These are phyloP conservation scores for Eleginops maclovinus DNA, from an alignment of 2,113 vertebrate genomes.

Conservation along the genomic window DNA sequence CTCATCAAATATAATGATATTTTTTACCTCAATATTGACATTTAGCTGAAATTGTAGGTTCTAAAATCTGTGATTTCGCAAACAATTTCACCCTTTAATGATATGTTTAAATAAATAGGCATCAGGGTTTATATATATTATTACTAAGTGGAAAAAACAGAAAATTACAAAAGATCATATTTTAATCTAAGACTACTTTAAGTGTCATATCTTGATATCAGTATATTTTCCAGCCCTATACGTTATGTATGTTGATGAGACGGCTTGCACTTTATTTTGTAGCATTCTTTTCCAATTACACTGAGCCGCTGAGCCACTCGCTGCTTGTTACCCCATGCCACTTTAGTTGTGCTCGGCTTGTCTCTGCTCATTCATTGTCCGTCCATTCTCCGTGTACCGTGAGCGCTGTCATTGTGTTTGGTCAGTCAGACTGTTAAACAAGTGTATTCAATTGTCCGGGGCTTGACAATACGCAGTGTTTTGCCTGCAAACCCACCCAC, in stretches of 20 bases:
- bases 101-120: no score
- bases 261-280: background rate
- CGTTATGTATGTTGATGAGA: background rate
- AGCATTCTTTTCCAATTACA: background rate
- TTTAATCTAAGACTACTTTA: no score
- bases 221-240: no score
- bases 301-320: background rate
- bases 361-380: conserved; percentile 60
- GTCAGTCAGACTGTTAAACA: conserved; percentile 64
- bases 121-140: no score
- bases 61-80: no score
- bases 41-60: no score
- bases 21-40: no score
- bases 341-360: conserved; percentile 36
- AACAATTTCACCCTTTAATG: no score
- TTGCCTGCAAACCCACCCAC: conserved; percentile 37
- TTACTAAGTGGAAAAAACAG: no score
- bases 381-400: conserved; percentile 52
- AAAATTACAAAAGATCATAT: no score
- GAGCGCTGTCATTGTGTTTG: conserved; percentile 71
- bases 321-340: conserved; percentile 12
- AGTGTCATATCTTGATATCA: no score
- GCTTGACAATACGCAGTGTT: conserved; percentile 64
- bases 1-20: no score
- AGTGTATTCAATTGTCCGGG: conserved; percentile 65